Evolutionary conservation across 2,113 vertebrate genomes (phyloP), one percentile per base, ranked within the genome.

Genomic region (Stigmatopora argus): DNA sequence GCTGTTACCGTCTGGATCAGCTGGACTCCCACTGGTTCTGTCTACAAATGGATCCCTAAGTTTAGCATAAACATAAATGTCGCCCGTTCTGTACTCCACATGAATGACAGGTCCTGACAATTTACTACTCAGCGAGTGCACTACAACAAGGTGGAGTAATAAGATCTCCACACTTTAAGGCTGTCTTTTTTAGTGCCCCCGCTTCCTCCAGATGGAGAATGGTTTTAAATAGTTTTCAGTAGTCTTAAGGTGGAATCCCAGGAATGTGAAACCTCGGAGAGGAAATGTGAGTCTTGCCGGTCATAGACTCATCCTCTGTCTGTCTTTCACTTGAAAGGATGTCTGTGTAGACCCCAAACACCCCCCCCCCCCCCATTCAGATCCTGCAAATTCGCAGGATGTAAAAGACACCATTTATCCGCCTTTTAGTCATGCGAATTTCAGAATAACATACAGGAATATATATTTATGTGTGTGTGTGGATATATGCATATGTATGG

Each of bases 231-330:
- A 79, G 76, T 71, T 75, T 70, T 61, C 77, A 77, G 75, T 85
- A 80, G 85, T 86, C 80, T 85, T 75, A 70, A 80, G 68, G 59
- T 41, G 71, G 88, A 87, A 89, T 90, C 71, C 70, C 73, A 85
- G 81, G 86, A 88, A 89, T 89, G 87, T 86, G 78, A 83, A 83
- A 79, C 78, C 80, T 86, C 82, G 75, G 68, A 82, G 77, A 80
- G 78, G 78, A 82, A 81, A 80, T 78, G 74, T 74, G 72, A 81
- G 78, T 83, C 79, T 84, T 82, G 77, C 74, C 67, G 64, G 75
- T 85, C 78, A 79, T 70, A 83, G 72, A 75, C 76, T 74, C 77
- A 72, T 85, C 79, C 79, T 79, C 70, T 71, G 70, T 74, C 77
- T 83, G 71, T 76, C 73, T 63, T 79, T 83, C 68, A 68, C 66